Percentiles rank a stretch among this genome's conserved stretches.
phyloP scores from a whole-genome alignment of 2,113 vertebrate species.

The Empidonax traillii region DNA sequence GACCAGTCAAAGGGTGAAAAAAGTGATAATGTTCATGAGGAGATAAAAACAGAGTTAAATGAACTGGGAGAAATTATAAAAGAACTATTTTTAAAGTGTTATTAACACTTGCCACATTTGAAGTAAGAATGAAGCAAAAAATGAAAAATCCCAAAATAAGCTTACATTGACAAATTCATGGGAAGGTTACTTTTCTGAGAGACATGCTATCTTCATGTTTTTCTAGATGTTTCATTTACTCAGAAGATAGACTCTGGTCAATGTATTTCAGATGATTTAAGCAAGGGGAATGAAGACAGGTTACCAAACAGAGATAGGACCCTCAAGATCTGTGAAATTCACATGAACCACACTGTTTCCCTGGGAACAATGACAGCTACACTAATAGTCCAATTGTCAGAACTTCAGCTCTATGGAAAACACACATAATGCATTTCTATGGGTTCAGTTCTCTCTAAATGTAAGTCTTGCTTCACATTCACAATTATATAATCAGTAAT shows the following conservation, averaged over 20 bases:
- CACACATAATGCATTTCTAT: not conserved
- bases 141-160: not conserved
- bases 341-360: not conserved
- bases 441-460: not conserved
- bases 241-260: not conserved
- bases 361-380: not conserved
- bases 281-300: not conserved
- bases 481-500: not conserved
- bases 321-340: not conserved
- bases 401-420: not conserved
- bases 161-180: not conserved
- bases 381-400: not conserved
- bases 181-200: not conserved
- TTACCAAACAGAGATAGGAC: not conserved
- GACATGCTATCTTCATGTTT: not conserved
- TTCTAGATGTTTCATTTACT: not conserved
- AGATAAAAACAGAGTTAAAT: constrained; percentile 3
- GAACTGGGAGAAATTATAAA: not conserved
- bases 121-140: constrained; percentile 16
- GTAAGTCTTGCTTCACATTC: not conserved
- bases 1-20: not conserved
- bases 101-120: not conserved
- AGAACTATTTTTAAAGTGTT: constrained; percentile 28
- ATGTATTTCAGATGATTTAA: not conserved
- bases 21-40: not conserved